A percentile compares a stretch with the other conserved stretches of the same genome.
Conservation (phyloP, 1,140 invertebrate species). For the Lutraria rhynchaena region DNA sequence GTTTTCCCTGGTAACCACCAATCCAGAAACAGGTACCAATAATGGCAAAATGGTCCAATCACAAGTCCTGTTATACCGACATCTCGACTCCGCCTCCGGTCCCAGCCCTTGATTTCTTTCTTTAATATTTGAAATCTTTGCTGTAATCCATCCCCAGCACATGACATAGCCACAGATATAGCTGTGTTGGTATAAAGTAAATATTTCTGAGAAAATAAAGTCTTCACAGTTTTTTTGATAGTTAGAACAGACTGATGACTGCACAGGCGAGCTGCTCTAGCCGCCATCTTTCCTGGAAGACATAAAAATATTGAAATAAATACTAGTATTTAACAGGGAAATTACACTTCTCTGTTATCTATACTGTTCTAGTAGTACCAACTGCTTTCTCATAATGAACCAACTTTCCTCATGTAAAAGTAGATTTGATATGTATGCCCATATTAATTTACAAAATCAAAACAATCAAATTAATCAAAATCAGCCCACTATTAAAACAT, state of each 20-base stretch:
- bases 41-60: constrained; percentile 92
- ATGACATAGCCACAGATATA: constrained; percentile 90
- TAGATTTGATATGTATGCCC: no score
- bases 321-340: no score
- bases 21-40: constrained; percentile 91
- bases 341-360: no score
- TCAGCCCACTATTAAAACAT: no score
- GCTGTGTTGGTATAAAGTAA: constrained; percentile 93
- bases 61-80: constrained; percentile 89
- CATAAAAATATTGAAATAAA: no score
- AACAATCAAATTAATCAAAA: no score
- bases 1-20: constrained; percentile 87
- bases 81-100: constrained; percentile 87
- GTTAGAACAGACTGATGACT: not conserved
- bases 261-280: not conserved
- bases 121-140: constrained; percentile 91
- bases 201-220: constrained; percentile 77
- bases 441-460: no score
- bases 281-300: not conserved
- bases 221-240: not conserved
- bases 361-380: no score
- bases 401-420: no score
- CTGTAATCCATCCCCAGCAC: constrained; percentile 90
- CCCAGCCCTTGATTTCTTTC: constrained; percentile 84
- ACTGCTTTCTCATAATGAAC: not conserved